phyloP scores from a whole-genome alignment of 1,140 invertebrate genomes.

The Euschistus heros region DNA sequence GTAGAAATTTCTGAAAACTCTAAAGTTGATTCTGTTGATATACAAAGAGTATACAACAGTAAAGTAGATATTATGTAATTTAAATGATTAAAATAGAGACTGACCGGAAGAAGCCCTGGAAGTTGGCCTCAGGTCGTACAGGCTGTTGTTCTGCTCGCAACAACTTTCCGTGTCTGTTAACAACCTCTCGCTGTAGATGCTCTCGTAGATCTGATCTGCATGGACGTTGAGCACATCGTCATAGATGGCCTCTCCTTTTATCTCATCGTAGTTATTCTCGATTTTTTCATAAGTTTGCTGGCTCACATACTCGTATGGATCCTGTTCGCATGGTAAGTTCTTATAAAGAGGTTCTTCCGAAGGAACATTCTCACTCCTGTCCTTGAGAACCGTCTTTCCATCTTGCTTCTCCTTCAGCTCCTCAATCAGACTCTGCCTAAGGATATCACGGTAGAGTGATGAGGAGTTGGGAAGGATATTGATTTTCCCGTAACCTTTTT shows the following conservation, averaged over 20 bases:
- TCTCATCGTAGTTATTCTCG: conserved; percentile 19
- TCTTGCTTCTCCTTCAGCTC: neutral
- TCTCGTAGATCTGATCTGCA: conserved; percentile 19
- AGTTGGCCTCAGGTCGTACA: conserved; percentile 28
- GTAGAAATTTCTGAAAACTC: no score
- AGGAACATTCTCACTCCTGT: neutral
- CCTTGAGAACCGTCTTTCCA: neutral
- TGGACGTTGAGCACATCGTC: conserved; percentile 21
- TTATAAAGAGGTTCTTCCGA: neutral
- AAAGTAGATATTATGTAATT: no score
- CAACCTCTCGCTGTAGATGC: conserved; percentile 3
- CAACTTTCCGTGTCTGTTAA: conserved; percentile 26
- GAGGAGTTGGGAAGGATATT: conserved; percentile 2
- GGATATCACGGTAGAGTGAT: conserved; percentile 4
- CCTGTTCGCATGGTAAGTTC: neutral
- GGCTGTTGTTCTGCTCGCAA: conserved; percentile 31
- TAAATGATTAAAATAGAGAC: neutral
- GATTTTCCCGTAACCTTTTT: conserved; percentile 17
- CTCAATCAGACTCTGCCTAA: neutral
- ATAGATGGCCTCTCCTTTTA: conserved; percentile 18
- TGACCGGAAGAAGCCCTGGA: conserved; percentile 29
- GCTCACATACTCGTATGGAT: neutral
- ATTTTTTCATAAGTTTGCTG: neutral
- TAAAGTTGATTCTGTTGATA: no score
- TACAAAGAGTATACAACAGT: no score